A percentile compares a stretch with the other conserved stretches of the same genome.
Conservation (phyloP, 2,113 vertebrate species). For the Cyanoderma ruficeps region DNA sequence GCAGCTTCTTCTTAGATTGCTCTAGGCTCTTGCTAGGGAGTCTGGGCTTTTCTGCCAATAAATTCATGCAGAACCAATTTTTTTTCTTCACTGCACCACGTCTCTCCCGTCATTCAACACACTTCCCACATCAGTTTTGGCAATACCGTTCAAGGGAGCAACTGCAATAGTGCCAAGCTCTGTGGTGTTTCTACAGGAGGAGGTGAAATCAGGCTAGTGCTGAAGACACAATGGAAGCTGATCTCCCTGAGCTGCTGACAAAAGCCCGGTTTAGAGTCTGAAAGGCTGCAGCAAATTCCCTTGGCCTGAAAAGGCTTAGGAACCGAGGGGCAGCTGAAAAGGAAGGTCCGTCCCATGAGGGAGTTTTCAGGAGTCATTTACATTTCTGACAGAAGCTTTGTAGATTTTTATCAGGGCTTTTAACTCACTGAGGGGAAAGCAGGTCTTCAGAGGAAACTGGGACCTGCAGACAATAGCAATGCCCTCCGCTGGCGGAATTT, state of each 20-base stretch:
- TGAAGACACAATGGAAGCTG: neutral
- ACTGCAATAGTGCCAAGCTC: neutral
- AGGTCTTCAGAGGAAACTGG: neutral
- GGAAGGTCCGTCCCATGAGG: neutral
- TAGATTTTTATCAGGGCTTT: slow-evolving; percentile 20
- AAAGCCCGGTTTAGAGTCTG: neutral
- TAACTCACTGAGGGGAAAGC: neutral
- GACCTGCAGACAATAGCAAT: slow-evolving; percentile 18
- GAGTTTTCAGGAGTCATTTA: neutral
- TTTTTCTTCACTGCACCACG: neutral
- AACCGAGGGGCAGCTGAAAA: neutral
- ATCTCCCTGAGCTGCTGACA: neutral
- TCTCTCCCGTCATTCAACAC: neutral
- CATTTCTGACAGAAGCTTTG: neutral
- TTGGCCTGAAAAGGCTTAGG: neutral
- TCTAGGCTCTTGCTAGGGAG: neutral
- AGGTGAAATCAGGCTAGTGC: neutral
- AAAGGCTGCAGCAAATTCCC: neutral
- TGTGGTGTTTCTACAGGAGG: neutral
- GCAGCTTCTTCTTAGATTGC: neutral
- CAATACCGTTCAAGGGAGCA: neutral
- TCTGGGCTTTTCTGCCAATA: neutral
- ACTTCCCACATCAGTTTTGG: neutral
- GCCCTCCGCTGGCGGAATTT: slow-evolving; percentile 11
- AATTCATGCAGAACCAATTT: neutral